Evolutionary conservation across 2,113 vertebrate species (phyloP).

Genomic region (Tragulus kanchil): DNA sequence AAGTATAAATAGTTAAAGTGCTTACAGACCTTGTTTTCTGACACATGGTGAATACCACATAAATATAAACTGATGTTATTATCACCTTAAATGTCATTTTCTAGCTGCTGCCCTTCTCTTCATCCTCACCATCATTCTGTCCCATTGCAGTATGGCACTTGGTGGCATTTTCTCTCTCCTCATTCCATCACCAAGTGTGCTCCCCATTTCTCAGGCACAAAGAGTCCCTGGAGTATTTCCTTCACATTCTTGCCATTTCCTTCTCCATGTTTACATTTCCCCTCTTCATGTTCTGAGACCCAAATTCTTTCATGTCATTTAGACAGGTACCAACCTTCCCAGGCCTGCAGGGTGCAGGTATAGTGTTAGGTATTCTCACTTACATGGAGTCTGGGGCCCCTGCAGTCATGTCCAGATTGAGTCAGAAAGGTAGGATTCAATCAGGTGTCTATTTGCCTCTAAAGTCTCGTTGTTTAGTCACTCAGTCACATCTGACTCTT

Average conservation of each 20-base stretch:
- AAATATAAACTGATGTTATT: not conserved
- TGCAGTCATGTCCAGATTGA: not conserved
- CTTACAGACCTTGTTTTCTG: not conserved
- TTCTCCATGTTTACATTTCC: not conserved
- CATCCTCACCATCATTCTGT: not conserved
- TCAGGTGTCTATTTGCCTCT: not conserved
- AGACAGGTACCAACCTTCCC: not conserved
- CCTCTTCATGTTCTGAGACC: not conserved
- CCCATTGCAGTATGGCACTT: not conserved
- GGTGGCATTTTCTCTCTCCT: not conserved
- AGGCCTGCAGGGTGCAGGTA: not conserved
- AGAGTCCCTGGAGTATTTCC: not conserved
- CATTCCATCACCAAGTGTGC: not conserved
- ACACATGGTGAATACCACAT: not conserved
- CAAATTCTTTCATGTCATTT: not conserved
- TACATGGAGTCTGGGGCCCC: too few species aligned
- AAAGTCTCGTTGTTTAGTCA: not conserved
- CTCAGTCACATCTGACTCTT: too few species aligned
- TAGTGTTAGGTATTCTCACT: not conserved
- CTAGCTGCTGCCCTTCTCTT: not conserved
- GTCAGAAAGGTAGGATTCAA: not conserved
- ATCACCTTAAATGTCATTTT: not conserved
- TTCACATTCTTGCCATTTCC: not conserved
- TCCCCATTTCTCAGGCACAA: not conserved
- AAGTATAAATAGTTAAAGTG: not conserved